These are phyloP conservation scores for Dreissena polymorpha DNA, from an alignment of 1,140 invertebrate genomes.

Conservation along the genomic window DNA sequence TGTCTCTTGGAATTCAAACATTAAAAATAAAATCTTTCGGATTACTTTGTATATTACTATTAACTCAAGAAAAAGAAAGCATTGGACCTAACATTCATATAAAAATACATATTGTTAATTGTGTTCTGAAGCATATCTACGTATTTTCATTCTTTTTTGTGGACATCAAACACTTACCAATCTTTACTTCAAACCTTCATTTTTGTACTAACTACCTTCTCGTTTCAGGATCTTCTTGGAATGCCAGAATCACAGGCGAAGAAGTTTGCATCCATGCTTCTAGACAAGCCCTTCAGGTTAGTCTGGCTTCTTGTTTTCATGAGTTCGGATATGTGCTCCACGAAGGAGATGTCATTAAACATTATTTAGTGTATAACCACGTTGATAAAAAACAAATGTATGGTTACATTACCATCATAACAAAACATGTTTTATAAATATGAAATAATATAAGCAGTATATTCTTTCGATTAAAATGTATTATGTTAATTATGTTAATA, in stretches of 20 bases:
- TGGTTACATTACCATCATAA: background rate
- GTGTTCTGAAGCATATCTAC: background rate
- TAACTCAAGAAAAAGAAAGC: background rate
- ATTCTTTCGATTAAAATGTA: background rate
- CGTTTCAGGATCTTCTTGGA: conserved; percentile 30
- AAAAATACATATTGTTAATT: background rate
- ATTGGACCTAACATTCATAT: background rate
- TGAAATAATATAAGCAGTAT: background rate
- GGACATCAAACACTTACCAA: too few species aligned
- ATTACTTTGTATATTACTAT: background rate
- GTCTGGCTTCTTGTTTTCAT: background rate
- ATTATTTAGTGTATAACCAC: background rate
- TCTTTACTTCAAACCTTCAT: too few species aligned
- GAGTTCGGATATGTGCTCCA: background rate
- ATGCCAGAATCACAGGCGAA: conserved; percentile 36
- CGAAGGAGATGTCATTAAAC: background rate
- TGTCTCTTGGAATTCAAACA: background rate
- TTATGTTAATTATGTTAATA: background rate
- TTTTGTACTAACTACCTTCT: too few species aligned
- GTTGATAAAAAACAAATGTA: background rate
- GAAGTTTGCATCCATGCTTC: conserved; percentile 17
- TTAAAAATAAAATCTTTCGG: background rate
- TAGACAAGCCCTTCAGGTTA: conserved; percentile 9
- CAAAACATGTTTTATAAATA: background rate
- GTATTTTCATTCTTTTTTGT: background rate